Conservation (phyloP, 2,113 vertebrate genomes). For the Myotis davidii region DNA sequence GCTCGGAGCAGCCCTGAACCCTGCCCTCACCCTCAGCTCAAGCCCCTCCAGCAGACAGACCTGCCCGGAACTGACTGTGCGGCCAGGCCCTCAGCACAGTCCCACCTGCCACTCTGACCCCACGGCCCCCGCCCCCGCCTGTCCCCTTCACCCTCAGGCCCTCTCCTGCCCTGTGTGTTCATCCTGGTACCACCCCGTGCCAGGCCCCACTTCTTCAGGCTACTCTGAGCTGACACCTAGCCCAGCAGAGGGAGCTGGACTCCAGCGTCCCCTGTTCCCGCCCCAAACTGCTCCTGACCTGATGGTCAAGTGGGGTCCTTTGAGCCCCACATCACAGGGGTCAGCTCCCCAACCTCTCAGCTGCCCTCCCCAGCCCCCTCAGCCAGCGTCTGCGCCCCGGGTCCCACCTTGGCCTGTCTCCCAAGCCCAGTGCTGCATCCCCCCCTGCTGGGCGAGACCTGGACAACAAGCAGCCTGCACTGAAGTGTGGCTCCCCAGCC, state of each 20-base stretch:
- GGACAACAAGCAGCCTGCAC: neutral
- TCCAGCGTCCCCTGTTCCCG: neutral
- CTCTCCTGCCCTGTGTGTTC: neutral
- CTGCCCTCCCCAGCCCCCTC: neutral
- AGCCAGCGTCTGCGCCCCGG: neutral
- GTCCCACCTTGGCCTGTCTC: neutral
- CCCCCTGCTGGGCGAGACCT: neutral
- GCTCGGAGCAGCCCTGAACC: neutral
- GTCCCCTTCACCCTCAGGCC: neutral
- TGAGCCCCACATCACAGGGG: neutral
- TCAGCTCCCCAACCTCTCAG: too few relatives aligned
- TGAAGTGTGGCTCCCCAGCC: neutral
- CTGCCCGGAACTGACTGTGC: neutral
- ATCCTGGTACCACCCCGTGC: neutral
- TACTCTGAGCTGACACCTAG: neutral
- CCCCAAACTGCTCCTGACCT: neutral
- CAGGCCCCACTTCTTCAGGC: neutral
- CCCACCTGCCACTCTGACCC: neutral
- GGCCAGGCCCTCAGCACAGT: neutral
- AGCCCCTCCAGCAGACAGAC: neutral
- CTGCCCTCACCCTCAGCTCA: neutral
- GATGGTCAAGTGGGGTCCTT: neutral
- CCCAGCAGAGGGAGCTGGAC: neutral
- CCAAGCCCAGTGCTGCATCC: neutral
- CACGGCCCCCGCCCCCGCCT: neutral